These are phyloP conservation scores for Xenopus laevis DNA, from an alignment of 2,113 vertebrate species.

Conservation along the genomic window DNA sequence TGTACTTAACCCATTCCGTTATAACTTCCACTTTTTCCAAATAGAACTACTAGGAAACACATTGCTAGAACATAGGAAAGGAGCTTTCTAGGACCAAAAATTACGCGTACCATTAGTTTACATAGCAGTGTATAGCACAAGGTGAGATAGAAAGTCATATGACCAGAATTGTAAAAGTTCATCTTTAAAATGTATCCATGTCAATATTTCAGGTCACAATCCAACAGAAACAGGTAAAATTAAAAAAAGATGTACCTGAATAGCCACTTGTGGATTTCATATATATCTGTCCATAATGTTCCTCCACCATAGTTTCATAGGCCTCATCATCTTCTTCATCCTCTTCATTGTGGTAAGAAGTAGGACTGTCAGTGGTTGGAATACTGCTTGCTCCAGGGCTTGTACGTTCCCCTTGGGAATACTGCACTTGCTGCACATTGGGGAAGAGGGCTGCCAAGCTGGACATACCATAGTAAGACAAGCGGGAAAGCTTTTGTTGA, in stretches of 20 bases:
- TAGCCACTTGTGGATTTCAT: constrained; percentile 81
- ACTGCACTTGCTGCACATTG: constrained; percentile 65
- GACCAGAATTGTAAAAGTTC: too few species aligned
- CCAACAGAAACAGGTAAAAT: too few species aligned
- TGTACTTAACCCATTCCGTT: too few species aligned
- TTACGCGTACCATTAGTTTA: too few species aligned
- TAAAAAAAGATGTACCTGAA: constrained; percentile 65
- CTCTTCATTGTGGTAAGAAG: constrained; percentile 95
- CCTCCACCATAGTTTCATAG: constrained; percentile 87
- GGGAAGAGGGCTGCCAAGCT: constrained; percentile 68
- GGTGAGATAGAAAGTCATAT: too few species aligned
- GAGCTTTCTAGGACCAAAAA: too few species aligned
- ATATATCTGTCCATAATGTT: constrained; percentile 86
- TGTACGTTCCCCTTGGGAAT: constrained; percentile 70
- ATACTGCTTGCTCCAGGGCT: constrained; percentile 92
- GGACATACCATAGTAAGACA: constrained; percentile 75
- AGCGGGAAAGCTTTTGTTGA: constrained; percentile 71
- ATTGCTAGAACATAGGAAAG: too few species aligned
- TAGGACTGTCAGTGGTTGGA: constrained; percentile 94
- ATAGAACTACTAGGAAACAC: too few species aligned
- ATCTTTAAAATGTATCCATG: too few species aligned
- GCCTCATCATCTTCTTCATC: constrained; percentile 93
- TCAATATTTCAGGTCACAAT: too few species aligned
- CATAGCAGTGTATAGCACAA: too few species aligned
- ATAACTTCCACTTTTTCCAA: too few species aligned